Percentiles rank a stretch among this genome's conserved stretches.
These are phyloP conservation scores for Phania funesta DNA, from an alignment of 2,888 invertebrate species.

Conservation along the genomic window DNA sequence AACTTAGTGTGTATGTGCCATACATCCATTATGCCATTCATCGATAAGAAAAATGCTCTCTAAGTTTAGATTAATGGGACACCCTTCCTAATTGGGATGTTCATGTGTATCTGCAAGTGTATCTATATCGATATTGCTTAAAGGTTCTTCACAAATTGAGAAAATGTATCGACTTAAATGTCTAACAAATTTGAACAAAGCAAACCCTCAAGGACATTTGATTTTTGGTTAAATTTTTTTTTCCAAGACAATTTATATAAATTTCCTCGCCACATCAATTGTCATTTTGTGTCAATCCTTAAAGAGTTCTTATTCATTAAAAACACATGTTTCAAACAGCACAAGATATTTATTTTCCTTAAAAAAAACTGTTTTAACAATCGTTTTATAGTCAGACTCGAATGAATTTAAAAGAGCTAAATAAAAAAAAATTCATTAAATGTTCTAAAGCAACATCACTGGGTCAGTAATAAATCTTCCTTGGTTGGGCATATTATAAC, in stretches of 20 bases:
- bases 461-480: slow-evolving; percentile 60
- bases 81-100: too few species aligned
- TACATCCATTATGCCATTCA: too few species aligned
- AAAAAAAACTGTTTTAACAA: background rate
- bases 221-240: background rate
- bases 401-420: background rate
- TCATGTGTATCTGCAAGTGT: background rate
- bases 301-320: slow-evolving; percentile 20
- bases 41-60: too few species aligned
- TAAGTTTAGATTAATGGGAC: too few species aligned
- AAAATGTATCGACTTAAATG: background rate
- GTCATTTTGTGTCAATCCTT: slow-evolving; percentile 24
- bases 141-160: background rate
- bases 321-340: background rate
- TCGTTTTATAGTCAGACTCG: background rate
- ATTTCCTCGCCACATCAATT: slow-evolving; percentile 18
- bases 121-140: background rate
- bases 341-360: background rate
- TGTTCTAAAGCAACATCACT: slow-evolving; percentile 25
- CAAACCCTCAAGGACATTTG: slow-evolving; percentile 5
- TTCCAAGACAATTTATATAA: background rate
- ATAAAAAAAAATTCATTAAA: background rate
- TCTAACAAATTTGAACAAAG: slow-evolving; percentile 2
- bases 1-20: too few species aligned
- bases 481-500: slow-evolving; percentile 18